Percentiles rank a stretch among this genome's conserved stretches.
Evolutionary conservation across 2,888 invertebrate genomes (phyloP).

Genomic region (Drosophila atripex): DNA sequence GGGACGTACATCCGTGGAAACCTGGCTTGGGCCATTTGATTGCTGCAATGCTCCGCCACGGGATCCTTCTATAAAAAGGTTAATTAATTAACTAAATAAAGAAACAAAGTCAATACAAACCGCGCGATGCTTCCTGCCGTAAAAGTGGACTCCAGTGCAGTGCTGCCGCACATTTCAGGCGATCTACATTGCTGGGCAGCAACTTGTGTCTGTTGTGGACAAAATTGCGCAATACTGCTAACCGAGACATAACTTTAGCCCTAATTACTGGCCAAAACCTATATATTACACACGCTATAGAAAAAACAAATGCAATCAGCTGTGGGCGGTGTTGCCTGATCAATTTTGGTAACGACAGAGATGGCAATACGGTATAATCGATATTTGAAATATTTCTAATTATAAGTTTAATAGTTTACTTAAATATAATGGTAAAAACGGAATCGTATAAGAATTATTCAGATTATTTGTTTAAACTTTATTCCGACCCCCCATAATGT

Average conservation of each 20-base stretch:
- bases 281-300: conserved; percentile 28
- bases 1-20: conserved; percentile 86
- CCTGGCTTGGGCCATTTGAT: conserved; percentile 57
- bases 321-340: conserved; percentile 35
- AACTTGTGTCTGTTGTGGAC: conserved; percentile 44
- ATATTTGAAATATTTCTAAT: not conserved
- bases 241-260: conserved; percentile 62
- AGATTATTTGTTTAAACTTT: too few species aligned
- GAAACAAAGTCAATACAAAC: conserved; percentile 35
- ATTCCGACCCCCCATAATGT: too few species aligned
- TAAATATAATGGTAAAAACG: too few species aligned
- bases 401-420: too few species aligned
- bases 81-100: not conserved
- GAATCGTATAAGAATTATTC: too few species aligned
- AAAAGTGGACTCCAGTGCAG: conserved; percentile 36
- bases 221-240: conserved; percentile 67
- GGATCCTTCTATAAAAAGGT: conserved; percentile 17
- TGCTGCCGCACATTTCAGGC: conserved; percentile 44
- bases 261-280: conserved; percentile 16
- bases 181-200: conserved; percentile 27
- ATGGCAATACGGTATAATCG: not conserved
- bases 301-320: conserved; percentile 46
- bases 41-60: conserved; percentile 52
- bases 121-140: conserved; percentile 45
- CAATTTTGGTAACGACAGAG: not conserved